These are phyloP conservation scores for Drosophila borealis DNA, from an alignment of 2,888 invertebrate species.

Conservation along the genomic window DNA sequence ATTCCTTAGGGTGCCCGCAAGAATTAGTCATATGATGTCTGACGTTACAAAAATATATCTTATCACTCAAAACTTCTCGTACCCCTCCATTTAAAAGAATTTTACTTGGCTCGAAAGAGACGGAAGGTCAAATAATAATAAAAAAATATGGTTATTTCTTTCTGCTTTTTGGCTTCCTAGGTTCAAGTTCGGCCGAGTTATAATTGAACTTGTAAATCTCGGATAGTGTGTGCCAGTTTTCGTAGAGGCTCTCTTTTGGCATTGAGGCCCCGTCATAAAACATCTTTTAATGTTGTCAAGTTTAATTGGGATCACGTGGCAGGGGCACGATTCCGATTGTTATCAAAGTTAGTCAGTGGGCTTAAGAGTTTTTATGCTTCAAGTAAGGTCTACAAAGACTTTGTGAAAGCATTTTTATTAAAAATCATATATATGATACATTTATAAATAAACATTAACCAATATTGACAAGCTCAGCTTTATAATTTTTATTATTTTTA, in stretches of 20 bases:
- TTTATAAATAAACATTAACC: no score
- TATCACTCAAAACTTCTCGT: conserved; percentile 26
- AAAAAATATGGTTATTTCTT: background rate
- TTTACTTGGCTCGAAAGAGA: conserved; percentile 8
- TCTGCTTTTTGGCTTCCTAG: conserved; percentile 1
- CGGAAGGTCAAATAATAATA: conserved; percentile 1
- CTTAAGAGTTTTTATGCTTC: background rate
- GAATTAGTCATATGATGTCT: conserved; percentile 44
- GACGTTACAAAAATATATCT: conserved; percentile 22
- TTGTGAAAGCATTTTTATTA: no score
- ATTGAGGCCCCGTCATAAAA: conserved; percentile 21
- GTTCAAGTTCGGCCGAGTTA: conserved; percentile 42
- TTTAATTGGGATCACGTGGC: conserved; percentile 50
- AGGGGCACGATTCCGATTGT: conserved; percentile 4
- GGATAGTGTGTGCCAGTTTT: conserved; percentile 15
- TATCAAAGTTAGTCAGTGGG: conserved; percentile 8
- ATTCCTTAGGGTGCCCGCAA: conserved; percentile 2
- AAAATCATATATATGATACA: no score
- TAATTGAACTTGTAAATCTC: conserved; percentile 29
- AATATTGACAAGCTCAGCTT: no score
- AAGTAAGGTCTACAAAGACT: background rate
- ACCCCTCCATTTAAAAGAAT: background rate
- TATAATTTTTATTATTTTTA: no score
- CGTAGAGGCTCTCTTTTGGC: conserved; percentile 27
- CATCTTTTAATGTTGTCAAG: conserved; percentile 30